A percentile compares a stretch with the other conserved stretches of the same genome.
phyloP scores from a whole-genome alignment of 2,888 invertebrate genomes.

The Cephus rjabovi region DNA sequence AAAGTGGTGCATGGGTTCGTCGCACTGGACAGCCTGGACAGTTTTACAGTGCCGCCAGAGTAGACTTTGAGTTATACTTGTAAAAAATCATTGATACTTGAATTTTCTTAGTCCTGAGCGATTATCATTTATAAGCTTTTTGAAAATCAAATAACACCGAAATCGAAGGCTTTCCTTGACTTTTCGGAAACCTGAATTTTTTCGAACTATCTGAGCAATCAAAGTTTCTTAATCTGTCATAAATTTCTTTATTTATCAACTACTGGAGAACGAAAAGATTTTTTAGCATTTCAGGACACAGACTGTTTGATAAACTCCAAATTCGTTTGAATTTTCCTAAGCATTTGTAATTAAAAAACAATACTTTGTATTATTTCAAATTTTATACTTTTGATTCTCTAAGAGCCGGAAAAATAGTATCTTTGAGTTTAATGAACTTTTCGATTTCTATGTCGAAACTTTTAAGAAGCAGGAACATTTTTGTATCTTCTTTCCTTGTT shows the following conservation, averaged over 20 bases:
- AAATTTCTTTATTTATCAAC: not conserved
- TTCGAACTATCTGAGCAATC: not conserved
- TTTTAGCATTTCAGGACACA: not conserved
- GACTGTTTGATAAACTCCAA: not conserved
- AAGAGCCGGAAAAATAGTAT: not conserved
- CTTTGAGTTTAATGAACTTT: not conserved
- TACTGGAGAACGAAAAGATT: not conserved
- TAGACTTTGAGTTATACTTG: conserved; percentile 94
- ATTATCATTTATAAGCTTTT: not conserved
- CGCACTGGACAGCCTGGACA: conserved; percentile 78
- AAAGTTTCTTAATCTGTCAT: not conserved
- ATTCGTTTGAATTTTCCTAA: not conserved
- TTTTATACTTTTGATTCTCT: not conserved
- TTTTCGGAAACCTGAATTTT: not conserved
- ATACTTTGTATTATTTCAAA: not conserved
- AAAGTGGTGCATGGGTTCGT: conserved; percentile 86
- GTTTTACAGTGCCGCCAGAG: conserved; percentile 89
- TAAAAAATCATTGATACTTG: conserved; percentile 59
- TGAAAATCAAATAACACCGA: not conserved
- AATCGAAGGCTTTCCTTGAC: not conserved
- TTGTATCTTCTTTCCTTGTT: not conserved
- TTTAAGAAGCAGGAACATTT: not conserved
- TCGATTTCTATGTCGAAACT: not conserved
- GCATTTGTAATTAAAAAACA: not conserved
- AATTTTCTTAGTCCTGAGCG: not conserved